Evolutionary conservation across 2,797 vertebrate genomes (phyloP).

Genomic region (Nothura maculosa): DNA sequence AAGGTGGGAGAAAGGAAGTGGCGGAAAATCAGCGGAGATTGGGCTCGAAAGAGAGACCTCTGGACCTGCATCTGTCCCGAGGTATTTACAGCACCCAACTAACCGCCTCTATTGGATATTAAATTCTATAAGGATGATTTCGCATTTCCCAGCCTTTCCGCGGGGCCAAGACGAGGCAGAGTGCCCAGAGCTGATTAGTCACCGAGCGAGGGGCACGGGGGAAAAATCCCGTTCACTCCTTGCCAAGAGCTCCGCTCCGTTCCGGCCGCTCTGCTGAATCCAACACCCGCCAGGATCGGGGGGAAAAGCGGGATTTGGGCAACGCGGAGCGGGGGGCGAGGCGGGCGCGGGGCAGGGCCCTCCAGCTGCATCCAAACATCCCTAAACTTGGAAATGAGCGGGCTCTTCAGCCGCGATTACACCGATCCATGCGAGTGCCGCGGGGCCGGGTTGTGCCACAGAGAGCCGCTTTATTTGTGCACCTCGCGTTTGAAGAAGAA

Average conservation of each 20-base stretch:
- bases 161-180: neutral
- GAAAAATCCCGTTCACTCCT: neutral
- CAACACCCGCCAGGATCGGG: neutral
- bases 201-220: neutral
- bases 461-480: constrained; percentile 31
- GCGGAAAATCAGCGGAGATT: neutral
- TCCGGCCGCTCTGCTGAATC: constrained; percentile 3
- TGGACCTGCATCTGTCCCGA: neutral
- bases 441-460: constrained; percentile 42
- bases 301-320: neutral
- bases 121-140: neutral
- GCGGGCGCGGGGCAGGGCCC: neutral
- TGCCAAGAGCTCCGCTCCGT: constrained; percentile 45
- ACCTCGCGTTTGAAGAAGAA: constrained; percentile 20
- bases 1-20: neutral
- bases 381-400: constrained; percentile 64
- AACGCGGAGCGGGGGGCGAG: too few relatives aligned
- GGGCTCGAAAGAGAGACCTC: neutral
- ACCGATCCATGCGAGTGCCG: constrained; percentile 63
- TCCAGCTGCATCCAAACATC: constrained; percentile 59
- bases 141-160: constrained; percentile 7
- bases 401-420: constrained; percentile 67
- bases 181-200: constrained; percentile 29
- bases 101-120: neutral
- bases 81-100: neutral